Percentiles rank a stretch among this genome's conserved stretches.
These are phyloP conservation scores for Crotalus tigris DNA, from an alignment of 2,113 vertebrate species.

Conservation along the genomic window DNA sequence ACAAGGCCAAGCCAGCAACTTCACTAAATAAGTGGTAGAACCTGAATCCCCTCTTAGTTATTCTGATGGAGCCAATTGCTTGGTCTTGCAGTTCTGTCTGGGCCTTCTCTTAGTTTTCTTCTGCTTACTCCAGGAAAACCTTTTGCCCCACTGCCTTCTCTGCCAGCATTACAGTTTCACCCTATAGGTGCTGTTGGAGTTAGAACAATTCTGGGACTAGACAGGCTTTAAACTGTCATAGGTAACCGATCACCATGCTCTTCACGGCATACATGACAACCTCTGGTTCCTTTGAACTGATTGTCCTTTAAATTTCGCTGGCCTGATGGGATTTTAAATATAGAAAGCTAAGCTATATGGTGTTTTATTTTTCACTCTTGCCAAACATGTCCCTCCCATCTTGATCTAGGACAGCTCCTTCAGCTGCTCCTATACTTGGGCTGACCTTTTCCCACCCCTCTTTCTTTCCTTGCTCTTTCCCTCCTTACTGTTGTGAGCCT, in stretches of 20 bases:
- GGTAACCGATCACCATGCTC: fast-evolving
- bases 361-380: constrained; percentile 56
- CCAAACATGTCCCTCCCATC: constrained; percentile 71
- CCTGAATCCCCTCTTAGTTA: not conserved
- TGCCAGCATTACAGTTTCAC: not conserved
- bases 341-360: constrained; percentile 79
- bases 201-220: not conserved
- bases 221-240: fast-evolving
- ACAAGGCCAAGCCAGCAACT: not conserved
- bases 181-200: not conserved
- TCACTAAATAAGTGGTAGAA: not conserved
- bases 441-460: constrained; percentile 59
- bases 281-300: constrained; percentile 43
- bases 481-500: constrained; percentile 42
- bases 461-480: constrained; percentile 26
- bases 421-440: constrained; percentile 77
- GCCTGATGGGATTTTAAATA: constrained; percentile 77
- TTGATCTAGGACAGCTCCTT: constrained; percentile 72
- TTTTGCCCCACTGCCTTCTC: not conserved
- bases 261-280: not conserved
- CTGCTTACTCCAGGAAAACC: not conserved
- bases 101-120: not conserved
- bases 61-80: not conserved
- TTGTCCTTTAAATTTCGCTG: constrained; percentile 67
- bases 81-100: not conserved